Evolutionary conservation across 2,797 vertebrate genomes (phyloP).

Genomic region (Sebastes vulpes): DNA sequence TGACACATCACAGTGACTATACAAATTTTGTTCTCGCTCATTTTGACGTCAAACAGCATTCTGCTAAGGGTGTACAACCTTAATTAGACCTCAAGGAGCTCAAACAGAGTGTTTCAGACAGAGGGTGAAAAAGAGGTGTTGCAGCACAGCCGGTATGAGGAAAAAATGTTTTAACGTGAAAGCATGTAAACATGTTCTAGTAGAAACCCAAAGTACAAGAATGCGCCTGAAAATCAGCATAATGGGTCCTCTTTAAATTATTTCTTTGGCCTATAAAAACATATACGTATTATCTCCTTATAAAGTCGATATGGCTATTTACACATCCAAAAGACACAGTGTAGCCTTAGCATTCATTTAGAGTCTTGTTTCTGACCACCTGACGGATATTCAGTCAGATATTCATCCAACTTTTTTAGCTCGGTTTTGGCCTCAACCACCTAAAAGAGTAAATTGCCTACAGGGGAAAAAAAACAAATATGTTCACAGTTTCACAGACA

Average conservation of each 20-base stretch:
- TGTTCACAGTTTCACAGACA: background rate
- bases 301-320: background rate
- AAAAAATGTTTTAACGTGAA: no score
- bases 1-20: conserved; percentile 16
- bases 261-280: background rate
- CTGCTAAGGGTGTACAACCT: background rate
- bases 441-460: background rate
- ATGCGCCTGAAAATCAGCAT: no score
- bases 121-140: no score
- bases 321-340: background rate
- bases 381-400: background rate
- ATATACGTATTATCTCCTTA: background rate
- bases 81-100: background rate
- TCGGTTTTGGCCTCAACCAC: background rate
- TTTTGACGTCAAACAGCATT: background rate
- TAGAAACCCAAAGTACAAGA: no score
- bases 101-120: no score
- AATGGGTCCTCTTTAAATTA: no score
- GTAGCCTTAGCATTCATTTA: background rate
- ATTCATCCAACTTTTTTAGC: background rate
- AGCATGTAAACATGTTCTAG: no score
- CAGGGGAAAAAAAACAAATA: background rate
- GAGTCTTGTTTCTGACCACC: background rate
- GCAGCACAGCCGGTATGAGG: no score
- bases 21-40: background rate